Percentiles rank a stretch among this genome's conserved stretches.
Conservation (phyloP, 2,113 vertebrate genomes). For the Leptocoma aspasia region DNA sequence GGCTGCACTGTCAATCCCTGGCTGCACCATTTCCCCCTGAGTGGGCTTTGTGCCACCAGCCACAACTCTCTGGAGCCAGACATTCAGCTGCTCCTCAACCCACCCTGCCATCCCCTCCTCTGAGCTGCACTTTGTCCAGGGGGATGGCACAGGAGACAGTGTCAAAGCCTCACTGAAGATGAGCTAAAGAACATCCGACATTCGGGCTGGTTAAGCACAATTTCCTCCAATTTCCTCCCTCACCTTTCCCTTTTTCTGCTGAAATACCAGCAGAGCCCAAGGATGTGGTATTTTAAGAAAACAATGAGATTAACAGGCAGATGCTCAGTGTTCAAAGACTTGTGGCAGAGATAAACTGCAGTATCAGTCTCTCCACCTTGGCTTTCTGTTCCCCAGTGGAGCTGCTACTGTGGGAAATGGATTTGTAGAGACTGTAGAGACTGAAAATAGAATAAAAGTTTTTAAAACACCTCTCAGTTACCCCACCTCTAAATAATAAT, state of each 20-base stretch:
- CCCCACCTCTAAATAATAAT: too few relatives aligned
- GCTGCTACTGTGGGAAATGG: background rate
- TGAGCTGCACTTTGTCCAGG: background rate
- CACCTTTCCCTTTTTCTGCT: background rate
- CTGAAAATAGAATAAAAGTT: too few relatives aligned
- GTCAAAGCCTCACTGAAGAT: background rate
- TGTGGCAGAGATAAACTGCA: constrained; percentile 13
- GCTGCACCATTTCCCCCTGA: background rate
- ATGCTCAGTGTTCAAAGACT: background rate
- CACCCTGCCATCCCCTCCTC: background rate
- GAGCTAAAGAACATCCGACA: background rate
- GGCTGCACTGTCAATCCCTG: background rate
- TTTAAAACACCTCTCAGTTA: too few relatives aligned
- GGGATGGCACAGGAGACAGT: background rate
- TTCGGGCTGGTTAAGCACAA: fast-evolving
- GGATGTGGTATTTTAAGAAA: background rate
- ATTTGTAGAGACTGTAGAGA: too few relatives aligned
- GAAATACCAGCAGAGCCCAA: background rate
- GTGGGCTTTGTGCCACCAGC: background rate
- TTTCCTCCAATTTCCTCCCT: too few relatives aligned
- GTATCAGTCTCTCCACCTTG: background rate
- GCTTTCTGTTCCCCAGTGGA: background rate
- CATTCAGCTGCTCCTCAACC: background rate
- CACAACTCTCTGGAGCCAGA: background rate
- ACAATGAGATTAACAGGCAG: background rate